A percentile compares a stretch with the other conserved stretches of the same genome.
Conservation (phyloP, 2,797 vertebrate genomes). For the Poecilia picta region DNA sequence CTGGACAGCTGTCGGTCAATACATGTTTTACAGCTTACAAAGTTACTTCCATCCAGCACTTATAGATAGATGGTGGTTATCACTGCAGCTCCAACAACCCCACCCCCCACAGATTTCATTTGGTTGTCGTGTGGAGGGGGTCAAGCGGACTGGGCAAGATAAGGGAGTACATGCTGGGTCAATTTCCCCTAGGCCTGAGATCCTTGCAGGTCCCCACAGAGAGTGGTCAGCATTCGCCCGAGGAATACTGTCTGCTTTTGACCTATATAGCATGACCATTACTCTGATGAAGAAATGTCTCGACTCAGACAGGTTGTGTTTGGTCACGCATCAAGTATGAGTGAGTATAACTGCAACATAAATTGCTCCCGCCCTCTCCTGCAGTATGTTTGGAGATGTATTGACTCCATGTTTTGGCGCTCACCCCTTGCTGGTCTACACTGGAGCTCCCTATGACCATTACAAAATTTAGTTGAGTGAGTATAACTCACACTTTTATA, state of each 20-base stretch:
- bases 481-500: conserved; percentile 18
- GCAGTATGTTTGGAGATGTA: conserved; percentile 60
- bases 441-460: conserved; percentile 47
- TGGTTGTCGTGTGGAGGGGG: conserved; percentile 75
- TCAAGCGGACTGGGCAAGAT: conserved; percentile 78
- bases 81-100: conserved; percentile 43
- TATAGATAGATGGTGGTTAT: conserved; percentile 63
- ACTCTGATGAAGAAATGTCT: conserved; percentile 53
- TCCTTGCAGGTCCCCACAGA: conserved; percentile 61
- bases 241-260: conserved; percentile 67
- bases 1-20: conserved; percentile 9
- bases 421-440: conserved; percentile 49
- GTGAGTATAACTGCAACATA: conserved; percentile 62
- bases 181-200: conserved; percentile 75
- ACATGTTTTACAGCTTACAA: conserved; percentile 26
- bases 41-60: conserved; percentile 60
- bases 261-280: conserved; percentile 71
- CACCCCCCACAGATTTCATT: conserved; percentile 76
- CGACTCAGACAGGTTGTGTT: conserved; percentile 54
- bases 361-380: conserved; percentile 54
- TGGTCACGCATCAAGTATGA: conserved; percentile 53
- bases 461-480: conserved; percentile 59
- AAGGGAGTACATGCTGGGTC: conserved; percentile 81
- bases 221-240: conserved; percentile 65
- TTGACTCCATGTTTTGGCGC: conserved; percentile 63